Conservation (phyloP, 2,113 vertebrate genomes). For the Gopherus flavomarginatus region DNA sequence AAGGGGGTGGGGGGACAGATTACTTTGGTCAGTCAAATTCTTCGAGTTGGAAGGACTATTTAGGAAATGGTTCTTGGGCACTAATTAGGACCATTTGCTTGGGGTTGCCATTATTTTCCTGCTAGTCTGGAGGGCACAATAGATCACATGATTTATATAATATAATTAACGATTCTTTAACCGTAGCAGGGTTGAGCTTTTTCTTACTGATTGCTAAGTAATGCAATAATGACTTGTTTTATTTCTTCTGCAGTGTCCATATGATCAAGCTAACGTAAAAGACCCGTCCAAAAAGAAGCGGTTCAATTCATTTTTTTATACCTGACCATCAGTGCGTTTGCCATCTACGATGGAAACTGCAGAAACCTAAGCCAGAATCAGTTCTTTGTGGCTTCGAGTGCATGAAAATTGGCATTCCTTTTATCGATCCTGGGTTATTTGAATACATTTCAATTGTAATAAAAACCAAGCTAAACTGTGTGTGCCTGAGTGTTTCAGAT, state of each 20-base stretch:
- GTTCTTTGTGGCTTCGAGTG: not conserved
- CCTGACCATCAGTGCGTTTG: conserved; percentile 43
- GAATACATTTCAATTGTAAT: conserved; percentile 47
- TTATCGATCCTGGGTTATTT: conserved; percentile 26
- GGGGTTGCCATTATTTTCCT: conserved; percentile 65
- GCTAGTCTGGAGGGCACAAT: conserved; percentile 50
- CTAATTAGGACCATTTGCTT: conserved; percentile 77
- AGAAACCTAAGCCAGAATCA: not conserved
- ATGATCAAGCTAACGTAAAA: conserved; percentile 87
- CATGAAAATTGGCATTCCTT: not conserved
- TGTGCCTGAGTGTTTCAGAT: conserved; percentile 34
- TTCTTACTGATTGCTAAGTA: conserved; percentile 50
- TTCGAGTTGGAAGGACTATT: conserved; percentile 57
- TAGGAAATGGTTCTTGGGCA: conserved; percentile 71
- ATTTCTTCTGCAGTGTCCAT: conserved; percentile 86
- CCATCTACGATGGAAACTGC: not conserved
- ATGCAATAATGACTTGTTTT: conserved; percentile 62
- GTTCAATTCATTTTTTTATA: conserved; percentile 84
- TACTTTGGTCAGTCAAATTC: conserved; percentile 60
- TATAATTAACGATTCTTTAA: conserved; percentile 65
- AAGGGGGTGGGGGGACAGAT: conserved; percentile 29
- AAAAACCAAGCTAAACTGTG: conserved; percentile 51
- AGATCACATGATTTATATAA: conserved; percentile 70
- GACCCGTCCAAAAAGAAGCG: conserved; percentile 85
- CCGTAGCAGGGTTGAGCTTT: conserved; percentile 32